Evolutionary conservation across 2,888 invertebrate species (phyloP).

Genomic region (Drosophila mimetica): DNA sequence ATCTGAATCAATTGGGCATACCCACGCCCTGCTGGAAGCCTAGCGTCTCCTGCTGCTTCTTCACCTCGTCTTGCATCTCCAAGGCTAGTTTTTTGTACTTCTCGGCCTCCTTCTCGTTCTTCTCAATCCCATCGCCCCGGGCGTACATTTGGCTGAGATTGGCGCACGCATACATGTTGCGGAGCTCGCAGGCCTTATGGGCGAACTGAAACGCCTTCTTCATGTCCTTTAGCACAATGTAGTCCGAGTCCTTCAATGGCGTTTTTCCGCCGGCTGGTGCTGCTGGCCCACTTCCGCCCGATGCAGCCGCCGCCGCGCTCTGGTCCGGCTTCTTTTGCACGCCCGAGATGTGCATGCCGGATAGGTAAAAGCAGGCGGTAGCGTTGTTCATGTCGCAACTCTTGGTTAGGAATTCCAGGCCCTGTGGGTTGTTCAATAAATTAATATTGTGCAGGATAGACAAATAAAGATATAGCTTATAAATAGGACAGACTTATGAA

Average conservation of each 20-base stretch:
- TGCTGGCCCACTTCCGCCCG: not conserved
- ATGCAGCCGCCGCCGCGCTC: not conserved
- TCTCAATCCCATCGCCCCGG: conserved; percentile 92
- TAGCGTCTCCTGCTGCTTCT: conserved; percentile 85
- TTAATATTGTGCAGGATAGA: not conserved
- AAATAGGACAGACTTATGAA: no score
- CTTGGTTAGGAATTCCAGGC: conserved; percentile 87
- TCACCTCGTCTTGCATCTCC: conserved; percentile 89
- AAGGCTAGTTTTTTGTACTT: conserved; percentile 89
- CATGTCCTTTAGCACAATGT: conserved; percentile 88
- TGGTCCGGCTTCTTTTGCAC: conserved; percentile 86
- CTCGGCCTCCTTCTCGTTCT: conserved; percentile 89
- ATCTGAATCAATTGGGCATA: conserved; percentile 71
- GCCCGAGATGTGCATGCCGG: conserved; percentile 91
- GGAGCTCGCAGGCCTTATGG: conserved; percentile 91
- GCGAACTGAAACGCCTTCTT: conserved; percentile 92
- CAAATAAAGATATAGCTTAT: no score
- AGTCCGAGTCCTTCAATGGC: conserved; percentile 83
- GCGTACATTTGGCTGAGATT: conserved; percentile 95
- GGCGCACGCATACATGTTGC: conserved; percentile 94
- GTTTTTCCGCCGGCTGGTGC: conserved; percentile 20
- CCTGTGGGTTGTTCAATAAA: conserved; percentile 80
- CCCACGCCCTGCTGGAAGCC: conserved; percentile 86
- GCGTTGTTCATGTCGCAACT: conserved; percentile 87
- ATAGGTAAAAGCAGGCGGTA: conserved; percentile 92